Conservation (phyloP, 2,888 invertebrate species). For the Parnassius glacialis region DNA sequence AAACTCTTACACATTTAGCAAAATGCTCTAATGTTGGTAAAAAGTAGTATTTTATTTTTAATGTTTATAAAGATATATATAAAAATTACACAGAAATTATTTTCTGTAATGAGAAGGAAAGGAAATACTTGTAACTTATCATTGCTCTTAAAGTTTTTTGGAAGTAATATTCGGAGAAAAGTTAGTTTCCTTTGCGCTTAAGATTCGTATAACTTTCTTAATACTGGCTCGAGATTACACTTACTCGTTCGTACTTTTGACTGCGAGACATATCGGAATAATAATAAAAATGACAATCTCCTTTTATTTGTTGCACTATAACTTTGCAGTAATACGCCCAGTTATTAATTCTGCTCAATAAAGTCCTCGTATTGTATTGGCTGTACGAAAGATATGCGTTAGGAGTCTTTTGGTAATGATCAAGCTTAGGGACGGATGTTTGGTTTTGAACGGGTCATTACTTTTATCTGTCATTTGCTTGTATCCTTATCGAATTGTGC, state of each 20-base stretch:
- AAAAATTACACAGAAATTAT: no score
- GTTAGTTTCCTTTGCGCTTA: constrained; percentile 60
- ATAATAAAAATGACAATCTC: constrained; percentile 70
- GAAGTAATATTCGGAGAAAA: constrained; percentile 67
- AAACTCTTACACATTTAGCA: no score
- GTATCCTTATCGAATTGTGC: no score
- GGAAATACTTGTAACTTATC: constrained; percentile 58
- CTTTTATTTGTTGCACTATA: constrained; percentile 69
- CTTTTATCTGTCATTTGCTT: constrained; percentile 26
- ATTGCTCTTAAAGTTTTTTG: constrained; percentile 61
- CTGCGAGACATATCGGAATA: constrained; percentile 58
- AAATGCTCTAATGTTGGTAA: no score
- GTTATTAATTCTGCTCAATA: constrained; percentile 76
- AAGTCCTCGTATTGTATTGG: constrained; percentile 52
- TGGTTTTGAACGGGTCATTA: constrained; percentile 17
- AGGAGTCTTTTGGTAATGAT: constrained; percentile 30
- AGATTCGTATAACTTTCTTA: constrained; percentile 75
- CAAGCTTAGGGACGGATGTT: constrained; percentile 29
- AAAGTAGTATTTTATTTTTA: no score
- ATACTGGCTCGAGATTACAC: constrained; percentile 70
- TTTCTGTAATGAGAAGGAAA: constrained; percentile 23
- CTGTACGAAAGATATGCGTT: constrained; percentile 37
- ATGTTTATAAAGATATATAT: no score
- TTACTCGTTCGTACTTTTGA: constrained; percentile 60
- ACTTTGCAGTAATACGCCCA: constrained; percentile 61